Evolutionary conservation across 1,140 invertebrate species (phyloP), one percentile per base, ranked within the genome.

Genomic region (Drosophila cardini): DNA sequence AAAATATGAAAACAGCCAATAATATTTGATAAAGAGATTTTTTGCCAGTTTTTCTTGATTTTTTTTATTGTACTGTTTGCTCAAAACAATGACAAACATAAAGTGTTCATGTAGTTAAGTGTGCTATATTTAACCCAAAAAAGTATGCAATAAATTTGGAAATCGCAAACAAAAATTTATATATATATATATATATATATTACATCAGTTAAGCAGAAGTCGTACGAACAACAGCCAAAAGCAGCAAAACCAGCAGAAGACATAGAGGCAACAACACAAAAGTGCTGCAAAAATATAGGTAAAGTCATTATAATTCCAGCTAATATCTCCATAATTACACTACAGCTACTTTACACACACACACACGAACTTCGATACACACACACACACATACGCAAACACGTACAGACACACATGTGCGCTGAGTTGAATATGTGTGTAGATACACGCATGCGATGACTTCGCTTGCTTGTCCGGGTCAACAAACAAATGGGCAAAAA

Each of bases 81-180:
- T 36, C 68, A 61, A 69, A 60, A 38, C 32, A 62, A 74, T 43
- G 70, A 77, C 42, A 57, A 77, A 86, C 78, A 73, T 58, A 74
- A 76, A 81, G 81, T 84, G 81, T 84, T 84, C 81, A 84, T 52
- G 16, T 74, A 62, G 71, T 74, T 74, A 70, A 70, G 65, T 74
- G 72, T 63, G 67, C 57, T 62, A 64, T 15, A 30, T 10, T 38
- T 36, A 34, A 18, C n/a, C 4, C 7, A 50, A 15, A 40, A 56
- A 43, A 1, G 21, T 18, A 16, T 45, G 57, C n/a, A 60, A 38
- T 40, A 38, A 36, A 34, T 34, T 13, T 8, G n/a, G 34, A 61
- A 36, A 15, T 32, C n/a, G 11, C 26, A 38, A 45, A 48, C n/a
- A n/a, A 34, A 36, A 21, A 52, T 9, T n/a, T 46, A 60, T 46